A percentile compares a stretch with the other conserved stretches of the same genome.
Evolutionary conservation across 92 coral and sea anemone genomes (phyloP).

Genomic region (Nematostella vectensis): DNA sequence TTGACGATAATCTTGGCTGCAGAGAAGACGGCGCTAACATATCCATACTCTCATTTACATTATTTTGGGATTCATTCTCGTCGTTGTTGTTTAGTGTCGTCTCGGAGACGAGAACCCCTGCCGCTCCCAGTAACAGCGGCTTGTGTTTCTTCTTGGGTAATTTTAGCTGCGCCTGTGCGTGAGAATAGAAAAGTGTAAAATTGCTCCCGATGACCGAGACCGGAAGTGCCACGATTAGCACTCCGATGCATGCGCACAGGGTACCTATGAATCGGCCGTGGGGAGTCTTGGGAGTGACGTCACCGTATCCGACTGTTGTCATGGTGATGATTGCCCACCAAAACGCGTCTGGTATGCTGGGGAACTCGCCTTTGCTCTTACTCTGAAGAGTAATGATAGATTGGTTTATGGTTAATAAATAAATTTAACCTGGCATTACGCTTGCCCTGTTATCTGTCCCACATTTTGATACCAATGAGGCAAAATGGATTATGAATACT

Average conservation of each 20-base stretch:
- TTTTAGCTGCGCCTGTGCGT: conserved; percentile 96
- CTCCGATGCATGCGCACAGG: conserved; percentile 95
- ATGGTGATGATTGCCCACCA: conserved; percentile 99
- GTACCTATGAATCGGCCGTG: conserved; percentile 81
- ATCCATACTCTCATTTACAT: conserved; percentile 16
- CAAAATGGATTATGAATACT: no score
- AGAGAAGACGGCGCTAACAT: conserved; percentile 9
- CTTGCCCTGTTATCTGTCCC: no score
- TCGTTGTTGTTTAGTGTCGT: conserved; percentile 59
- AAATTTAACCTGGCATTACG: no score
- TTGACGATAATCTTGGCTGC: conserved; percentile 24
- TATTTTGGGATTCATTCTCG: conserved; percentile 32
- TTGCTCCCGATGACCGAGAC: conserved; percentile 99
- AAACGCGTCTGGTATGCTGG: conserved; percentile 84
- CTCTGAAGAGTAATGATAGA: no score
- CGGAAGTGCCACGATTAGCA: conserved; percentile 94
- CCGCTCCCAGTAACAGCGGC: conserved; percentile 90
- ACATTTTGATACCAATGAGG: no score
- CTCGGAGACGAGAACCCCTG: conserved; percentile 90
- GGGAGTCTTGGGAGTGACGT: conserved; percentile 72
- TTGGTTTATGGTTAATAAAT: no score
- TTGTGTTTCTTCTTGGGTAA: conserved; percentile 88
- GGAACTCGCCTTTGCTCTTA: no score
- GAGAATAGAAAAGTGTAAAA: conserved; percentile 92
- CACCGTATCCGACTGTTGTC: conserved; percentile 99